Percentiles rank a stretch among this genome's conserved stretches.
Evolutionary conservation across 2,888 invertebrate genomes (phyloP).

Genomic region (Chrysotoxum bicinctum): DNA sequence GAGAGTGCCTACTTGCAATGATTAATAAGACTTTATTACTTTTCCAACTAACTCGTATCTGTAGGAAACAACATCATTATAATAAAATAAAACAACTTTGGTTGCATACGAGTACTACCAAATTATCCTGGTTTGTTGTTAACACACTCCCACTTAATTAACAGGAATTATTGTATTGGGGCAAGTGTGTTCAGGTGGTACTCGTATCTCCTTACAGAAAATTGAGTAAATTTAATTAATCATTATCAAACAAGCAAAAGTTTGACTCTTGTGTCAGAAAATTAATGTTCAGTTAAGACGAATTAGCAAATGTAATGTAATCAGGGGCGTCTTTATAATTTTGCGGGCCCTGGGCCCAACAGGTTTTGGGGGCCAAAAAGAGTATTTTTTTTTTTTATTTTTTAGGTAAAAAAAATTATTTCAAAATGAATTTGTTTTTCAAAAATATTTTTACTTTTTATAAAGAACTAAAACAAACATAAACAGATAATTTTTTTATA

Average conservation of each 20-base stretch:
- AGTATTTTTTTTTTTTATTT: too few relatives aligned
- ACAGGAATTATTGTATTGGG: neutral
- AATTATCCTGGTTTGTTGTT: neutral
- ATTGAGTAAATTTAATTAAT: neutral
- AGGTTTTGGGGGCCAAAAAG: too few relatives aligned
- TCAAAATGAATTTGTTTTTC: too few relatives aligned
- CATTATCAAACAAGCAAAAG: neutral
- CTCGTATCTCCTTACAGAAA: neutral
- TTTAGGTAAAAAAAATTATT: too few relatives aligned
- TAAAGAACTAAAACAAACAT: too few relatives aligned
- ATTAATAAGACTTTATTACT: neutral
- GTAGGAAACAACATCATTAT: neutral
- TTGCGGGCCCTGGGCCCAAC: too few relatives aligned
- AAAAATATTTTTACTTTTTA: too few relatives aligned
- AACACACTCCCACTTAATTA: neutral
- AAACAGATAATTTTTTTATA: too few relatives aligned
- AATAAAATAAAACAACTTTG: neutral
- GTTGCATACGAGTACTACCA: neutral
- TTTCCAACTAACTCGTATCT: neutral
- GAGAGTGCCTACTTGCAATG: neutral
- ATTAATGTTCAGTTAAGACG: neutral
- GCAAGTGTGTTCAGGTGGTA: neutral
- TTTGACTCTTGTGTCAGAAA: neutral
- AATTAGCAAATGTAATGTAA: neutral
- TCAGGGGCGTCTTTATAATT: too few relatives aligned